phyloP scores from a whole-genome alignment of 2,113 vertebrate genomes.

The Tretioscincus oriximinensis region DNA sequence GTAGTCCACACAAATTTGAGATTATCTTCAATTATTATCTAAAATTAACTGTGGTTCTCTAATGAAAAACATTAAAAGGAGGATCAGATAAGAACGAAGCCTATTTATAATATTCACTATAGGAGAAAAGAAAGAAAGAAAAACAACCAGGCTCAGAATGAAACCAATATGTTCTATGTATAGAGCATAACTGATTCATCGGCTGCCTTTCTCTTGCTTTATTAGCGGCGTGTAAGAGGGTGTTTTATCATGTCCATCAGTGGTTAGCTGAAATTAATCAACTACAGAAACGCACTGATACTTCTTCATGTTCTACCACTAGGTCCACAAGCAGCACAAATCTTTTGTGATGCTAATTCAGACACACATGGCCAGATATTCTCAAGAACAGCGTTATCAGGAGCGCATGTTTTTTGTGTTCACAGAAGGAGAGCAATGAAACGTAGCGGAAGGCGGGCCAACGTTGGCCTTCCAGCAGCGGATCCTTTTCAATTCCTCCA shows the following conservation, averaged over 20 bases:
- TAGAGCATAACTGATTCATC: constrained; percentile 28
- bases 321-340: background rate
- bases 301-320: background rate
- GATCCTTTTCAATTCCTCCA: no score
- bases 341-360: constrained; percentile 15
- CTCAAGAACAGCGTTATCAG: no score
- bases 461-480: no score
- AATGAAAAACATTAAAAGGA: constrained; percentile 78
- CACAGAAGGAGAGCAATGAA: no score
- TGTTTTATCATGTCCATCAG: constrained; percentile 33
- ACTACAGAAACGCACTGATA: background rate
- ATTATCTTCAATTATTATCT: constrained; percentile 78
- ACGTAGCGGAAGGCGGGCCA: no score
- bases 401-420: no score
- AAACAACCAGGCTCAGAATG: constrained; percentile 12
- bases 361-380: background rate
- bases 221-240: constrained; percentile 34
- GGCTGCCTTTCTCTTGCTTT: constrained; percentile 44
- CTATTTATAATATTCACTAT: constrained; percentile 71
- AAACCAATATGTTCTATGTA: constrained; percentile 29
- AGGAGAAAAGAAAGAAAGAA: background rate
- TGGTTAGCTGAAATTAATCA: constrained; percentile 52
- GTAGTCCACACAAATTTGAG: constrained; percentile 72
- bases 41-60: constrained; percentile 81
- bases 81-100: constrained; percentile 72